Percentiles rank a stretch among this genome's conserved stretches.
phyloP scores from a whole-genome alignment of 2,113 vertebrate genomes.

The Otocyon megalotis region DNA sequence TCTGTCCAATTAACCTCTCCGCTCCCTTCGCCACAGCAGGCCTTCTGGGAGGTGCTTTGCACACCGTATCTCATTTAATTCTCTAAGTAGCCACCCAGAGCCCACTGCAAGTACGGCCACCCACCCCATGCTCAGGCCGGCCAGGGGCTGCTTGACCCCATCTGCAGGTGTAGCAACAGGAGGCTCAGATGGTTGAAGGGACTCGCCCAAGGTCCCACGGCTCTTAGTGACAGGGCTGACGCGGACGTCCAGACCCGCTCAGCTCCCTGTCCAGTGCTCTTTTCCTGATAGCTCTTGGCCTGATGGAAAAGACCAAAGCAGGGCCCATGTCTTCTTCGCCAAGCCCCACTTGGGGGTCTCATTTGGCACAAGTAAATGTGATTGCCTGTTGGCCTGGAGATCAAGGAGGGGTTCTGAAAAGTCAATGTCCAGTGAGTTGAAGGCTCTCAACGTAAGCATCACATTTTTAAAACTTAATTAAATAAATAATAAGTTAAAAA shows the following conservation, averaged over 20 bases:
- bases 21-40: neutral
- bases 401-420: neutral
- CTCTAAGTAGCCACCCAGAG: neutral
- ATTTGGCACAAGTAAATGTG: neutral
- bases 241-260: accelerated
- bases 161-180: neutral
- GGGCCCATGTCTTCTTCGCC: accelerated
- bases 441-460: neutral
- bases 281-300: neutral
- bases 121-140: neutral
- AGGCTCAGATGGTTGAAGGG: neutral
- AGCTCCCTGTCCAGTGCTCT: neutral
- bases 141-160: neutral
- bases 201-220: neutral
- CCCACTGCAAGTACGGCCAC: neutral
- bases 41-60: accelerated
- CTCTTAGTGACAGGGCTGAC: neutral
- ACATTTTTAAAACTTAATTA: neutral
- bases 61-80: neutral
- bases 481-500: neutral
- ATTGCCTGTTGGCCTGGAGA: too few relatives aligned
- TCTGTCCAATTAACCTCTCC: neutral
- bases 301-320: neutral
- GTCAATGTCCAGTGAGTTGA: neutral
- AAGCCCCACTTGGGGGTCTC: neutral